These are phyloP conservation scores for Megatriorchis doriae DNA, from an alignment of 2,113 vertebrate species.

Conservation along the genomic window DNA sequence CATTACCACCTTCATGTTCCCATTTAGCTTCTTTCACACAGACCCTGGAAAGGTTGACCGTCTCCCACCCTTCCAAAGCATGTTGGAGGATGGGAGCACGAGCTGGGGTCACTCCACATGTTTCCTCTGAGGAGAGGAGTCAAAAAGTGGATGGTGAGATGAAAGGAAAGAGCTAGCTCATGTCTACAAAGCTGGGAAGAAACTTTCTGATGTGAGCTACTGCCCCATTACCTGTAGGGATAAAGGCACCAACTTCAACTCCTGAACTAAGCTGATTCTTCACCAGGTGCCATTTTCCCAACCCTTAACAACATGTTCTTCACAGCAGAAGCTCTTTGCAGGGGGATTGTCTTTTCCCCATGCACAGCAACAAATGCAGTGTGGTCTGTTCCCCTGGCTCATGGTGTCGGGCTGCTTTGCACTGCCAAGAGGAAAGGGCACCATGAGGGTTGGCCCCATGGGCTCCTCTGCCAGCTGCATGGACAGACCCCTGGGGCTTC, in stretches of 20 bases:
- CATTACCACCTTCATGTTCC: slow-evolving; percentile 36
- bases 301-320: neutral
- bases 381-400: neutral
- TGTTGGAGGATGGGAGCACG: neutral
- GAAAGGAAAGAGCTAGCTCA: neutral
- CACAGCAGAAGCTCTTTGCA: neutral
- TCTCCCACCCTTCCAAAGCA: neutral
- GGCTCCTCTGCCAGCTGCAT: neutral
- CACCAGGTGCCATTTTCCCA: neutral
- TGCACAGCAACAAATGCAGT: neutral
- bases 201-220: neutral
- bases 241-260: neutral
- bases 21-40: slow-evolving; percentile 55
- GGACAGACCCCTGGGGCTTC: neutral
- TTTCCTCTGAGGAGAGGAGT: neutral
- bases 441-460: neutral
- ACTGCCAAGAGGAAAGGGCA: neutral
- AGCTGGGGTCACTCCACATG: neutral
- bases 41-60: neutral
- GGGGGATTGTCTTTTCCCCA: neutral
- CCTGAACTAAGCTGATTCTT: neutral
- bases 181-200: neutral
- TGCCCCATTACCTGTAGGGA: neutral
- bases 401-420: neutral
- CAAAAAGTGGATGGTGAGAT: neutral